These are phyloP conservation scores for Chelon labrosus DNA, from an alignment of 2,797 vertebrate species.

Conservation along the genomic window DNA sequence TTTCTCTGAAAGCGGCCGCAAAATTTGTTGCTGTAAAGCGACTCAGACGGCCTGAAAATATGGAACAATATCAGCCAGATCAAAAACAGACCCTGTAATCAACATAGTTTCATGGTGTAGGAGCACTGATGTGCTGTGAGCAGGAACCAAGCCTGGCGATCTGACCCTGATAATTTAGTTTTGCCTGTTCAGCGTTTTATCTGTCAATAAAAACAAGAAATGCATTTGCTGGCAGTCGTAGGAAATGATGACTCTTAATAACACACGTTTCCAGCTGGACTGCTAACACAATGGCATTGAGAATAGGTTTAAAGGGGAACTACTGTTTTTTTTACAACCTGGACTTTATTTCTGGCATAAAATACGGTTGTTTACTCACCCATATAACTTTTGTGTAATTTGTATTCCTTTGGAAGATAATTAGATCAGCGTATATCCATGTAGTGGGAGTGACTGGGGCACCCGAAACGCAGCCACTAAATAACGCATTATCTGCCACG, in stretches of 20 bases:
- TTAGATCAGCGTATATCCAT: no score
- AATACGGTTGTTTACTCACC: no score
- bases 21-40: not conserved
- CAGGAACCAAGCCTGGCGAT: not conserved
- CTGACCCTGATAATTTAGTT: conserved; percentile 30
- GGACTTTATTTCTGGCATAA: no score
- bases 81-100: conserved; percentile 55
- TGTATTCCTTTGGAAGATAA: no score
- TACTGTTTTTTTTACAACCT: no score
- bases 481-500: no score
- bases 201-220: conserved; percentile 27
- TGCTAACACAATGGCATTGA: conserved; percentile 1
- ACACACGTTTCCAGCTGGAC: not conserved
- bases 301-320: no score
- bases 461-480: no score
- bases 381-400: no score
- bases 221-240: conserved; percentile 16
- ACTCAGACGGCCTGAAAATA: conserved; percentile 36
- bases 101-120: conserved; percentile 40
- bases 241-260: conserved; percentile 6
- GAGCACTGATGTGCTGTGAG: conserved; percentile 26
- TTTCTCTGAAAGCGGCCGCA: not conserved
- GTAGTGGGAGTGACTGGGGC: no score
- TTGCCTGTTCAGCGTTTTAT: conserved; percentile 34
- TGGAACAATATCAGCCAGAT: conserved; percentile 45